A percentile compares a stretch with the other conserved stretches of the same genome.
phyloP scores from a whole-genome alignment of 2,888 invertebrate species.

The Palloptera scutellata region DNA sequence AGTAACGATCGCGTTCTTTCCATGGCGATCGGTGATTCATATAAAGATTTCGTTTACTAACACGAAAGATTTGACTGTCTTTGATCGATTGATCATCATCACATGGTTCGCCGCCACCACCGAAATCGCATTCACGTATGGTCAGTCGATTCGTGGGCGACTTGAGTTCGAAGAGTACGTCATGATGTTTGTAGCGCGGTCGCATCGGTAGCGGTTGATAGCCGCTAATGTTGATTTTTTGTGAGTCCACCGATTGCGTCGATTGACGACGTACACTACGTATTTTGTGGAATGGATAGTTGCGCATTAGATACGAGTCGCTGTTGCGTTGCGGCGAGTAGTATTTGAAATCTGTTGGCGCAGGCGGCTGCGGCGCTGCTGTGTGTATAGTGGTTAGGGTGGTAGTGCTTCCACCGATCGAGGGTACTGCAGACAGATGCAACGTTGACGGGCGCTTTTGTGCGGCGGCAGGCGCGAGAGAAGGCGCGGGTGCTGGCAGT shows the following conservation, averaged over 20 bases:
- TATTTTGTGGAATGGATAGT: constrained; percentile 63
- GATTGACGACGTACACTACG: constrained; percentile 61
- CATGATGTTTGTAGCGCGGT: constrained; percentile 59
- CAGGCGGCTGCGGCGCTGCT: constrained; percentile 58
- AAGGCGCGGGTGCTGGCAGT: constrained; percentile 35
- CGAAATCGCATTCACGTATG: constrained; percentile 64
- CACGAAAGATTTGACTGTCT: constrained; percentile 65
- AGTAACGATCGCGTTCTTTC: constrained; percentile 64
- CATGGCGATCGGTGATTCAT: constrained; percentile 64
- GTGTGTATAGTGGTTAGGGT: constrained; percentile 59
- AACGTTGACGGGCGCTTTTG: constrained; percentile 55
- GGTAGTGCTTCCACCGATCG: constrained; percentile 47
- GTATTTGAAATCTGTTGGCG: constrained; percentile 63
- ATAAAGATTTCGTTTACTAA: constrained; percentile 65
- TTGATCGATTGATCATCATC: constrained; percentile 64
- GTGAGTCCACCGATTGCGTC: constrained; percentile 62
- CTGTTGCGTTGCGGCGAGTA: constrained; percentile 62
- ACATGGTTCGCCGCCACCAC: constrained; percentile 65
- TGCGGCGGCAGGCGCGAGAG: constrained; percentile 40
- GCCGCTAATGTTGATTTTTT: constrained; percentile 57
- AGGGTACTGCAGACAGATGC: constrained; percentile 51
- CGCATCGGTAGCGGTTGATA: constrained; percentile 62
- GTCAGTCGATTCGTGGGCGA: constrained; percentile 63
- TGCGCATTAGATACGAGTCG: constrained; percentile 56
- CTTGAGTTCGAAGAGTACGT: constrained; percentile 62